phyloP scores from a whole-genome alignment of 2,888 invertebrate genomes.

The Lasioglossum vierecki region DNA sequence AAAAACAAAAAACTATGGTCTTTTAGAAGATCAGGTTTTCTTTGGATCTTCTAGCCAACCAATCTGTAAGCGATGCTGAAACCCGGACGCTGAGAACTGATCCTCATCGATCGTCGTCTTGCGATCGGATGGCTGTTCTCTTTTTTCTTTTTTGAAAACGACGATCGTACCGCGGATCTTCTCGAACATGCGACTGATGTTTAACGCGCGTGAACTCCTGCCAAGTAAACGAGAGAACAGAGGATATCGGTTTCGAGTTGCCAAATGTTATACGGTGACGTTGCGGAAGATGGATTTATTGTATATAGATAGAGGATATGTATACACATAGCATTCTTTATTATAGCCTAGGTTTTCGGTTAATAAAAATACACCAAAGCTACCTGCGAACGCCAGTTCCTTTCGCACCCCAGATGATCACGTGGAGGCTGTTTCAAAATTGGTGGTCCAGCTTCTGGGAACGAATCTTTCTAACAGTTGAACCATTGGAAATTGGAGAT shows the following conservation, averaged over 20 bases:
- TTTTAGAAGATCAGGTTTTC: constrained; percentile 31
- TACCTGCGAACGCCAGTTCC: constrained; percentile 23
- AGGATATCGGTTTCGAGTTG: constrained; percentile 67
- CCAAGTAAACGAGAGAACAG: constrained; percentile 67
- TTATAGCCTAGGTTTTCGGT: constrained; percentile 78
- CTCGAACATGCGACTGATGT: constrained; percentile 43
- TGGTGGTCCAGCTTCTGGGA: too few relatives aligned
- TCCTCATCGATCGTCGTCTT: constrained; percentile 20
- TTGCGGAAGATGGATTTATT: constrained; percentile 73
- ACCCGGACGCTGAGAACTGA: constrained; percentile 17
- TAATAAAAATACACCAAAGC: constrained; percentile 77
- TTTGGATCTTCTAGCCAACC: not conserved
- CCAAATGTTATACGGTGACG: constrained; percentile 66
- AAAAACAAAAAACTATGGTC: constrained; percentile 36
- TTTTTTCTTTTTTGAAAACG: constrained; percentile 9
- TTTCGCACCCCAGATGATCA: not conserved
- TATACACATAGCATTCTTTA: constrained; percentile 76
- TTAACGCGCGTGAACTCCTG: constrained; percentile 75
- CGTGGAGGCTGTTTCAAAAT: not conserved
- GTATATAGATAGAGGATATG: constrained; percentile 77
- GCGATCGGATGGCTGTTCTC: constrained; percentile 4
- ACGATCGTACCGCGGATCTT: constrained; percentile 29
- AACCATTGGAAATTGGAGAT: too few relatives aligned
- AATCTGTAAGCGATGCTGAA: constrained; percentile 12
- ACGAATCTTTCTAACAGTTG: accelerated